Evolutionary conservation across 2,797 vertebrate genomes (phyloP).

Genomic region (Dicrostonyx torquatus): DNA sequence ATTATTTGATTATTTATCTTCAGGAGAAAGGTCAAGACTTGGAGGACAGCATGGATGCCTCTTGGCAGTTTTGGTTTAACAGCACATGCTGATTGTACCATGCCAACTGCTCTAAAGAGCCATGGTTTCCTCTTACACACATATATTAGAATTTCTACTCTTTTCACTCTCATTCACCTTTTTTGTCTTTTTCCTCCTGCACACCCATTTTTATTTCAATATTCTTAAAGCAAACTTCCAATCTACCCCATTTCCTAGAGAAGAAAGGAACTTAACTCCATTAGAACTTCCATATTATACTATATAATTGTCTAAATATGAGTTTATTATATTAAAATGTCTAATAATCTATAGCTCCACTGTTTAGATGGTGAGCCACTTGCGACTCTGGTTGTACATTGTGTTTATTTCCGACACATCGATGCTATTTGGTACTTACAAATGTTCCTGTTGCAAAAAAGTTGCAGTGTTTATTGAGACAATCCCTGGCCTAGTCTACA

Average conservation of each 20-base stretch:
- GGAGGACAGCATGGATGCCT: not conserved
- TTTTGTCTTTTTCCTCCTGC: not conserved
- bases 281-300: not conserved
- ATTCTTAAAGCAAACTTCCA: not conserved
- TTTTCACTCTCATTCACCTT: not conserved
- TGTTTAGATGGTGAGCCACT: not conserved
- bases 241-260: not conserved
- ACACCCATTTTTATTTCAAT: not conserved
- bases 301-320: not conserved
- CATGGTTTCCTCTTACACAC: rapidly evolving
- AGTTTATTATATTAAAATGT: not conserved
- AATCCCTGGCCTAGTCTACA: not conserved
- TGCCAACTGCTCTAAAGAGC: not conserved
- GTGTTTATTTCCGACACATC: not conserved
- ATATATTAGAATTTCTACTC: not conserved
- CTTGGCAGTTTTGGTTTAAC: not conserved
- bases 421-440: not conserved
- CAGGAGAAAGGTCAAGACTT: not conserved
- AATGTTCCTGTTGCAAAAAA: not conserved
- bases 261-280: not conserved
- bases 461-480: not conserved
- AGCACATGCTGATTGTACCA: too few relatives aligned
- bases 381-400: not conserved
- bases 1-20: not conserved
- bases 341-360: not conserved